Base-by-base conservation (phyloP, 2,888 invertebrate genomes). In the Hyalella azteca region DNA sequence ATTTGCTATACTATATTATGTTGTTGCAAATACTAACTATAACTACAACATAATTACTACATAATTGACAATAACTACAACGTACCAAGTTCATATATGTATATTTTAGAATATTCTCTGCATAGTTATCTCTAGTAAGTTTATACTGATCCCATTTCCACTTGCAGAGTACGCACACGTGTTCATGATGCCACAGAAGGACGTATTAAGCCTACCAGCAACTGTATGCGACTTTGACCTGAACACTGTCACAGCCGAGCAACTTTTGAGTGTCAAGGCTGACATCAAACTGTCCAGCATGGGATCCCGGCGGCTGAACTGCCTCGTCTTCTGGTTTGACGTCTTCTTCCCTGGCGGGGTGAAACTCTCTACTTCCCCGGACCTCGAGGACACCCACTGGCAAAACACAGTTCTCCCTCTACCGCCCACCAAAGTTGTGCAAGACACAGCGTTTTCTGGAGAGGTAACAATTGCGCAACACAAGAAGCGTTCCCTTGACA, bases 381-480 rank as follows among this genome's bases (percentile, higher is more conserved):
- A 84, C 48, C 66, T 59, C 39, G 81, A 82, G 36, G 83, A 81
- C 49, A 84, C 84, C 11, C 84, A 84, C 66, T 84, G 84, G 84
- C 81, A 81, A 40, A 81, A 84, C 54, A 81, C 84, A 7, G 81
- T 75, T 19, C 75, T 75, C 22, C 75, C 75, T 19, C 75, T 75
- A 0, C 75, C 75, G 11, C 26, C 40, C 40, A 75, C 45, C 45
- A 41, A 45, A 13, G 75, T 75, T 3, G 75, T 26, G 2, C 75
- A 75, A 45, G 75, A 75, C 75, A 75, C 75, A 4, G 5, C 40
- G 0, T 19, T 75, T 1, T 41, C 40, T 13, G 13, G 15, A 5
- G 45, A 75, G 22, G 22, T 75, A 9, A 45, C 29, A 1, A 75
- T 75, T 15, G 75, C 75, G 75, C 75, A 75, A 5, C 75, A 75